These are phyloP conservation scores for Drosophila leonis DNA, from an alignment of 2,888 invertebrate species.

Conservation along the genomic window DNA sequence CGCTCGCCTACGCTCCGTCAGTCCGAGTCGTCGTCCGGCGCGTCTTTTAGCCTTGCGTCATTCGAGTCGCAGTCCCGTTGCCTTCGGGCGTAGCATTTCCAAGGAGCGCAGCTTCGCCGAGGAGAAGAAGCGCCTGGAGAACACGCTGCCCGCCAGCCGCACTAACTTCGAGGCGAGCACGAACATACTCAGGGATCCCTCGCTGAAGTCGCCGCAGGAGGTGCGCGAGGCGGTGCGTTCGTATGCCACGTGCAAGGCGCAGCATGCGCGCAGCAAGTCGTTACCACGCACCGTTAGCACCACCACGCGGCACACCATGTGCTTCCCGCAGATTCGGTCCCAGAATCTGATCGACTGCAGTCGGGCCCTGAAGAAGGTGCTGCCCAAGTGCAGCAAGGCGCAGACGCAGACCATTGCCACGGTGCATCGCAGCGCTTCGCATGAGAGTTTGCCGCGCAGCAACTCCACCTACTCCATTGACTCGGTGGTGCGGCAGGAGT, in stretches of 20 bases:
- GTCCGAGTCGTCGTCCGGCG: slow-evolving; percentile 75
- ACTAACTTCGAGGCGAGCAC: slow-evolving; percentile 85
- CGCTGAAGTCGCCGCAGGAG: slow-evolving; percentile 87
- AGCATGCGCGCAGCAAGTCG: slow-evolving; percentile 83
- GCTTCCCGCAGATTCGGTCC: slow-evolving; percentile 69
- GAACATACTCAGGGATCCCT: slow-evolving; percentile 86
- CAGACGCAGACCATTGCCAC: slow-evolving; percentile 58
- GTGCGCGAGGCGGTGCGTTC: slow-evolving; percentile 86
- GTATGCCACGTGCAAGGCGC: slow-evolving; percentile 80
- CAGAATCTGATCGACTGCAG: slow-evolving; percentile 60
- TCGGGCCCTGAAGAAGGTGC: slow-evolving; percentile 49
- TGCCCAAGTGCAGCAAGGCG: slow-evolving; percentile 46
- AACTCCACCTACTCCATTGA: slow-evolving; percentile 85
- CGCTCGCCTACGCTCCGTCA: slow-evolving; percentile 78
- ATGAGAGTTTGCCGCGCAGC: slow-evolving; percentile 83
- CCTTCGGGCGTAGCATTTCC: slow-evolving; percentile 85
- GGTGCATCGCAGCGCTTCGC: slow-evolving; percentile 71
- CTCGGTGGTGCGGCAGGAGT: slow-evolving; percentile 75
- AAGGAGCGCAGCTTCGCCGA: slow-evolving; percentile 88
- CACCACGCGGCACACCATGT: slow-evolving; percentile 76
- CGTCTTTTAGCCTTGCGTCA: slow-evolving; percentile 77
- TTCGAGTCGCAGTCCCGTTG: slow-evolving; percentile 85
- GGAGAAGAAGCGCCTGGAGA: slow-evolving; percentile 86
- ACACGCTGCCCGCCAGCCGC: slow-evolving; percentile 81
- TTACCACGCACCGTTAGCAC: slow-evolving; percentile 80